Evolutionary conservation across 2,888 invertebrate genomes (phyloP).

Genomic region (Epirrhoe alternata): DNA sequence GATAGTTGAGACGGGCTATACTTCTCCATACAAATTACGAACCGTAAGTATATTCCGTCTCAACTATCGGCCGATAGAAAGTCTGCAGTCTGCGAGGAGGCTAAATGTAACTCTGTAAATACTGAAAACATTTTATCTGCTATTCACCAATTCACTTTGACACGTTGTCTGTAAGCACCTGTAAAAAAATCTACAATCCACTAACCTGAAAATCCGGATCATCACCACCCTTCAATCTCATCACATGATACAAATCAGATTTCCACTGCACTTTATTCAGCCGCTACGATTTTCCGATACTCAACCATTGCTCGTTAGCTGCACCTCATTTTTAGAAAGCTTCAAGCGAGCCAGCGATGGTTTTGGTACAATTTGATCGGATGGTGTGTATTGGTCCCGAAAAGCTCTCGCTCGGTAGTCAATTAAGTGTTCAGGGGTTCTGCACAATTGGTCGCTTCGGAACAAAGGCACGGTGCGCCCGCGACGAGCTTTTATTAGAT

Average conservation of each 20-base stretch:
- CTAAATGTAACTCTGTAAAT: background rate
- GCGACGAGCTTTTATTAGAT: slow-evolving; percentile 72
- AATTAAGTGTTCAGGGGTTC: slow-evolving; percentile 84
- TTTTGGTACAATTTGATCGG: slow-evolving; percentile 1
- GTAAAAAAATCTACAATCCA: no score
- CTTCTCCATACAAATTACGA: no score
- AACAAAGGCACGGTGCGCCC: slow-evolving; percentile 71
- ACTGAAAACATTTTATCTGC: background rate
- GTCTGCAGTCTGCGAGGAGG: no score
- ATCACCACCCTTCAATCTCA: slow-evolving; percentile 67
- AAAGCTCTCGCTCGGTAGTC: slow-evolving; percentile 77
- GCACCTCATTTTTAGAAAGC: background rate
- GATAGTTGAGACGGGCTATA: no score
- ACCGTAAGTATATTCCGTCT: no score
- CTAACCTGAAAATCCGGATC: slow-evolving; percentile 11
- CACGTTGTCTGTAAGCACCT: no score
- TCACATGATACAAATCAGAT: slow-evolving; percentile 80
- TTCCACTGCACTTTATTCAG: slow-evolving; percentile 75
- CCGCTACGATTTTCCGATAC: slow-evolving; percentile 27
- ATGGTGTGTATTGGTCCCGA: slow-evolving; percentile 50
- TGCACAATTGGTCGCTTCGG: slow-evolving; percentile 82
- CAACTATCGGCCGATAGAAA: no score
- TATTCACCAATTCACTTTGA: no score
- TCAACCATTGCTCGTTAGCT: slow-evolving; percentile 47
- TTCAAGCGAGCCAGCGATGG: slow-evolving; percentile 4